Conservation (phyloP, 2,888 invertebrate genomes). For the Tiliacea aurago region DNA sequence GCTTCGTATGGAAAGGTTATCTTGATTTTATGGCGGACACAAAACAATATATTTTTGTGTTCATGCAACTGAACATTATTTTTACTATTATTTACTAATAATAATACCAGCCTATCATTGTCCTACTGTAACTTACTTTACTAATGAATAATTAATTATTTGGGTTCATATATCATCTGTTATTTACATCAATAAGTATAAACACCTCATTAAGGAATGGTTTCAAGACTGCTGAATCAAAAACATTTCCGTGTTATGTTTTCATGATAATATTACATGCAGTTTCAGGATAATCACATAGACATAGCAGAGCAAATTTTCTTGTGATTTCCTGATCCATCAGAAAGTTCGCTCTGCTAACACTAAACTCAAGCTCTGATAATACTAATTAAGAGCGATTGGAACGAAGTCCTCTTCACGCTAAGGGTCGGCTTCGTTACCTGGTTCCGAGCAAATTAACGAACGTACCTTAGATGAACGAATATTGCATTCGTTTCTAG, state of each 20-base stretch:
- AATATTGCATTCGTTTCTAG: constrained; percentile 11
- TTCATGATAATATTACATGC: no score
- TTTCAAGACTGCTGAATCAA: background rate
- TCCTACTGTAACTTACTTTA: no score
- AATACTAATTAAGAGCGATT: constrained; percentile 34
- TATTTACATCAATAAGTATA: no score
- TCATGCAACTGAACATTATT: background rate
- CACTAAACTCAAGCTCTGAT: constrained; percentile 17
- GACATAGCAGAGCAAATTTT: background rate
- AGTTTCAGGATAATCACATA: background rate
- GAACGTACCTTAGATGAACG: background rate
- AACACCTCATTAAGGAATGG: no score
- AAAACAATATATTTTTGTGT: background rate
- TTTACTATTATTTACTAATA: no score
- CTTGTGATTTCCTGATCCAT: background rate
- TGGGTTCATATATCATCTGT: background rate
- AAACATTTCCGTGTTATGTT: background rate
- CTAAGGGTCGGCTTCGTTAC: constrained; percentile 21
- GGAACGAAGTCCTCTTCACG: constrained; percentile 26
- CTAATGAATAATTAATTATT: background rate
- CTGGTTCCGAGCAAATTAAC: constrained; percentile 11
- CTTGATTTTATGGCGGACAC: background rate
- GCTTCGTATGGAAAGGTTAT: background rate
- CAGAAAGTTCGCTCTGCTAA: background rate
- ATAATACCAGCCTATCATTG: no score